Conservation (phyloP, 2,797 vertebrate genomes). For the Myotis daubentonii region DNA sequence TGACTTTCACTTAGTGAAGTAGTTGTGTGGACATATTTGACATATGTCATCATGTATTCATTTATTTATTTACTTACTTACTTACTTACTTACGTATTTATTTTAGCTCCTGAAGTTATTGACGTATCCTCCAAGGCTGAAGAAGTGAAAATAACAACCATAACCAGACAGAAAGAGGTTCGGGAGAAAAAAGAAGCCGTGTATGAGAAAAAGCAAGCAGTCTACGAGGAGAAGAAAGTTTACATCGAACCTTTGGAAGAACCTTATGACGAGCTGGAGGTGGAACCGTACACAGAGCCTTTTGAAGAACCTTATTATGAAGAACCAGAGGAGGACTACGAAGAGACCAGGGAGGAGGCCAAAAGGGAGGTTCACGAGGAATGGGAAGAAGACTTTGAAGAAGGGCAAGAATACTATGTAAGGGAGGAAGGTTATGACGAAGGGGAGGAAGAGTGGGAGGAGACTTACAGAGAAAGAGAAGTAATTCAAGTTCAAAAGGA, state of each 20-base stretch:
- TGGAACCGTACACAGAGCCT: conserved; percentile 48
- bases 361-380: conserved; percentile 73
- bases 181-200: conserved; percentile 74
- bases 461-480: conserved; percentile 83
- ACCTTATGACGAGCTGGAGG: conserved; percentile 73
- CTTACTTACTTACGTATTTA: conserved; percentile 59
- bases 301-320: conserved; percentile 77
- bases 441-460: conserved; percentile 86
- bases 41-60: neutral
- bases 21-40: neutral
- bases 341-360: conserved; percentile 68
- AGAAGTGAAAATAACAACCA: conserved; percentile 85
- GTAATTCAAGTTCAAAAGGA: conserved; percentile 81
- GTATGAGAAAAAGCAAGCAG: conserved; percentile 68
- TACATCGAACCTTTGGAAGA: conserved; percentile 73
- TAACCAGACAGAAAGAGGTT: conserved; percentile 85
- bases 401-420: conserved; percentile 86
- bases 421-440: conserved; percentile 86
- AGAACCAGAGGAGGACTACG: conserved; percentile 79
- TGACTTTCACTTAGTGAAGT: neutral
- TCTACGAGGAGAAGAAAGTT: conserved; percentile 69
- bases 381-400: conserved; percentile 80
- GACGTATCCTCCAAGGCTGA: conserved; percentile 85
- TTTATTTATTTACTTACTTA: conserved; percentile 74
- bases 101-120: conserved; percentile 89